phyloP scores from a whole-genome alignment of 2,113 vertebrate genomes.

The Terrapene triunguis region DNA sequence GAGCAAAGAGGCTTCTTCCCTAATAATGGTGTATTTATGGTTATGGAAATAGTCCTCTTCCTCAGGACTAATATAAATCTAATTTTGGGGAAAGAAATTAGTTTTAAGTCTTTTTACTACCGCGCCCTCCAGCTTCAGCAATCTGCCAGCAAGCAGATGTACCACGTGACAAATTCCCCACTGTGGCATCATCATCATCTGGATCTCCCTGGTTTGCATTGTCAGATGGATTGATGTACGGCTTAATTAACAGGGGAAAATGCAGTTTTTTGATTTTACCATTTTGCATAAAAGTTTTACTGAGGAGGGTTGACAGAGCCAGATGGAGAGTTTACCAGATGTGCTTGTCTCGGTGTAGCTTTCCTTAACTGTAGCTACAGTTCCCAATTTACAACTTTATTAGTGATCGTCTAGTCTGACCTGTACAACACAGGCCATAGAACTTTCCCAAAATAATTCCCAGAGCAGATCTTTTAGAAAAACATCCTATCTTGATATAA shows the following conservation, averaged over 20 bases:
- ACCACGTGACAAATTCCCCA: conserved; percentile 31
- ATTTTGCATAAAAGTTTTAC: neutral
- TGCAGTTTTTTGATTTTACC: neutral
- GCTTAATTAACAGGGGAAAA: conserved; percentile 14
- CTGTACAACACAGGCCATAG: neutral
- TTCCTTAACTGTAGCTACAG: neutral
- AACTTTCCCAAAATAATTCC: neutral
- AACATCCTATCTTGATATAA: neutral
- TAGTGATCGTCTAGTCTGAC: neutral
- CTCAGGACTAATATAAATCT: neutral
- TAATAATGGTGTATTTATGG: neutral
- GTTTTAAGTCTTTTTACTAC: conserved; percentile 28
- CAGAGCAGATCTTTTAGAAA: neutral
- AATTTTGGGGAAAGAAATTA: conserved; percentile 3
- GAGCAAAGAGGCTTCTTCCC: neutral
- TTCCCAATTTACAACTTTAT: neutral
- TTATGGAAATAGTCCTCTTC: neutral
- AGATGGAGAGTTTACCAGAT: neutral
- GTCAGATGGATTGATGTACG: conserved; percentile 2
- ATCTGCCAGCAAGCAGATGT: conserved; percentile 28
- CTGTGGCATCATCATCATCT: neutral
- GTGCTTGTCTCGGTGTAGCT: neutral
- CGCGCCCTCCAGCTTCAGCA: conserved; percentile 19
- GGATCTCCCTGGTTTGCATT: neutral
- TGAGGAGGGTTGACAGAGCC: neutral